Evolutionary conservation across 2,888 invertebrate species (phyloP), one percentile per base, ranked within the genome.

Genomic region (Chelonus formosanus): DNA sequence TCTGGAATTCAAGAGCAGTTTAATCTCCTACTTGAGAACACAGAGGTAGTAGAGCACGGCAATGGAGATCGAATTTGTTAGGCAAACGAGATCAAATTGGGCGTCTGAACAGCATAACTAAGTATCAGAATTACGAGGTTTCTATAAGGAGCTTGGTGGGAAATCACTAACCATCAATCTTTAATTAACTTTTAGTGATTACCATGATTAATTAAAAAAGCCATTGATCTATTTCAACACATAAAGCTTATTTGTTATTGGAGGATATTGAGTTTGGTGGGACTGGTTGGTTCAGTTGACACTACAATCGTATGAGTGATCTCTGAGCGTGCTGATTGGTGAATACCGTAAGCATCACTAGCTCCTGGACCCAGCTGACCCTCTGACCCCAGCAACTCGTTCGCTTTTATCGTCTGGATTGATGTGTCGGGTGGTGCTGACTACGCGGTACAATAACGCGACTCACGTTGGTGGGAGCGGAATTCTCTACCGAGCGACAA

Each of bases 401-500:
- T 82, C 77, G 78, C 77, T 74, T 82, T 82, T 82, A 82, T 82
- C 82, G 78, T 79, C 75, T 75, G 78, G 77, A 77, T 80, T 78
- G 76, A 74, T 76, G 76, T 75, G 77, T 74, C 75, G 74, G 77
- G 73, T 73, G 34, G 52, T 8, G 52, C 34, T 31, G 48, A 48
- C n/a, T 4, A 20, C 10, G 31, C 48, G 76, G 75, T 63, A 67
- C 60, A 55, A 63, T 65, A 61, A 64, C 59, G 54, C 47, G 59
- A 65, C 65, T 67, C 50, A 43, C 34, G 74, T 75, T 79, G 78
- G 76, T 80, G 80, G 81, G 81, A 80, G 82, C 80, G 82, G 82
- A 84, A 84, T 84, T 83, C 82, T 83, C 75, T 82, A 82, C 81
- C 79, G 81, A 83, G 83, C 83, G 83, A 83, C 84, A 84, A 84